Evolutionary conservation across 2,113 vertebrate species (phyloP).

Genomic region (Nesoenas mayeri): DNA sequence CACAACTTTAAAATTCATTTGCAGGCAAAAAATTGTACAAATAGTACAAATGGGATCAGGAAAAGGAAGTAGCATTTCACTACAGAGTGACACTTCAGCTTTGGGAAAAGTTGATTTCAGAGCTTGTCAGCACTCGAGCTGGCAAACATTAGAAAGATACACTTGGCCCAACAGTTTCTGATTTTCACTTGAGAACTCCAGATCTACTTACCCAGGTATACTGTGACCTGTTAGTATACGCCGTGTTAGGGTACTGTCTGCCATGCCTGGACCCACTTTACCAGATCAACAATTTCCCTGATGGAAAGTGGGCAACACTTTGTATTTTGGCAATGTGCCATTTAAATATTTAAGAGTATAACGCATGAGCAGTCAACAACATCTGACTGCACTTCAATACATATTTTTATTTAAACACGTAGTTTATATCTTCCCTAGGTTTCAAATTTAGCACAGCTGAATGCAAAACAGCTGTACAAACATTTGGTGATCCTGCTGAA

Average conservation of each 20-base stretch:
- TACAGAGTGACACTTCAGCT: background rate
- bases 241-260: background rate
- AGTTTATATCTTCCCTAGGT: background rate
- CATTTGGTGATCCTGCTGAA: background rate
- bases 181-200: background rate
- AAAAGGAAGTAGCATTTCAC: background rate
- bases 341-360: background rate
- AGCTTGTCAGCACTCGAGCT: background rate
- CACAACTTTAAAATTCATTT: background rate
- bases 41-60: background rate
- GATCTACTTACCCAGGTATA: background rate
- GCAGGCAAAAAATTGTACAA: background rate
- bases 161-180: background rate
- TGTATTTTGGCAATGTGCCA: background rate
- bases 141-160: background rate
- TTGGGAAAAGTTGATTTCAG: background rate
- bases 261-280: background rate
- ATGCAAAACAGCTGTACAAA: background rate
- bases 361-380: background rate
- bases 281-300: background rate
- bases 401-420: background rate
- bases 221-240: rapidly evolving
- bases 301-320: background rate
- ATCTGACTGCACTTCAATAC: background rate
- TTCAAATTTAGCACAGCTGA: background rate